phyloP scores from a whole-genome alignment of 2,797 vertebrate genomes.

The Carapus acus region DNA sequence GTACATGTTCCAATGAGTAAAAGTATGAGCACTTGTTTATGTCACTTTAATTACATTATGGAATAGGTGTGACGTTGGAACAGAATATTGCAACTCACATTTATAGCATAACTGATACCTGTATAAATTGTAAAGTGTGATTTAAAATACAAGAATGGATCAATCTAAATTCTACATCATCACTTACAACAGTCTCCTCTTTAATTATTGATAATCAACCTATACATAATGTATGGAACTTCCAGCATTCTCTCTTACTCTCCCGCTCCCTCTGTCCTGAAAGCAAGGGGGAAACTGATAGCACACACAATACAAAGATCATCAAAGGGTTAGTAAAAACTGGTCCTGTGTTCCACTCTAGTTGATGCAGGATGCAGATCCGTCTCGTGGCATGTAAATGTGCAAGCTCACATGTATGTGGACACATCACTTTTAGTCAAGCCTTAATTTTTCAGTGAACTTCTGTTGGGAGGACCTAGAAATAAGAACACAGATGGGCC shows the following conservation, averaged over 20 bases:
- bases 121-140: not conserved
- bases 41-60: not conserved
- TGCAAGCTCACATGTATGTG: not conserved
- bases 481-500: conserved; percentile 4
- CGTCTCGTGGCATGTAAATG: no score
- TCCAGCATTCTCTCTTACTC: conserved; percentile 30
- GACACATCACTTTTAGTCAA: not conserved
- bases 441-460: no score
- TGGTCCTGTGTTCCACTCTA: no score
- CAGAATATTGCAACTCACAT: not conserved
- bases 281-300: conserved; percentile 48
- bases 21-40: accelerated
- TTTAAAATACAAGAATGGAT: not conserved
- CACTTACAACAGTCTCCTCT: conserved; percentile 25
- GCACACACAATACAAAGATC: conserved; percentile 17
- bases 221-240: conserved; percentile 61
- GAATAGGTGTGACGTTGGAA: not conserved
- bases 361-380: no score
- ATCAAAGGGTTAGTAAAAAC: conserved; percentile 14
- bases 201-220: conserved; percentile 50
- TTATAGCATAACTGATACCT: not conserved
- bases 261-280: conserved; percentile 12
- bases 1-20: not conserved
- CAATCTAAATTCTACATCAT: conserved; percentile 6
- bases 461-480: conserved; percentile 16